Percentiles rank a stretch among this genome's conserved stretches.
These are phyloP conservation scores for Burhinus bistriatus DNA, from an alignment of 2,113 vertebrate genomes.

Conservation along the genomic window DNA sequence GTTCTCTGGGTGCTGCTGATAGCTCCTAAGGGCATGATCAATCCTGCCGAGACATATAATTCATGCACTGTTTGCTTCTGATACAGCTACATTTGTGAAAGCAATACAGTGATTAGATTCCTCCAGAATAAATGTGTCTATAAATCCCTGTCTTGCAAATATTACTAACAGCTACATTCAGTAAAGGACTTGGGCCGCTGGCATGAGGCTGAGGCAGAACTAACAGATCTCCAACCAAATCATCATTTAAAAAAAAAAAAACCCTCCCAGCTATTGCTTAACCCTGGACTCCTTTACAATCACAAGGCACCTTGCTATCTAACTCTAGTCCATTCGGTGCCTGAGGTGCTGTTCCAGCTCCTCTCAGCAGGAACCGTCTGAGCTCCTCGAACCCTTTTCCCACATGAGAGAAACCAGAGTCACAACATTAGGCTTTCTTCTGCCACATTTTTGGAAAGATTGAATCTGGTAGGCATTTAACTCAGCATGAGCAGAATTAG, in stretches of 20 bases:
- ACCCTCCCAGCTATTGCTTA: neutral
- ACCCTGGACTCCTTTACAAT: neutral
- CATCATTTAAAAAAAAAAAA: neutral
- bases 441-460: neutral
- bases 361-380: neutral
- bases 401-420: neutral
- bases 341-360: neutral
- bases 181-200: neutral
- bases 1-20: slow-evolving; percentile 51
- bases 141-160: slow-evolving; percentile 17
- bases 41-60: slow-evolving; percentile 10
- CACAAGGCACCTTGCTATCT: neutral
- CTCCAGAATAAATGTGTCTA: slow-evolving; percentile 27
- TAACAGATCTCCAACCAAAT: neutral
- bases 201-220: neutral
- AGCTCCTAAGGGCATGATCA: slow-evolving; percentile 39
- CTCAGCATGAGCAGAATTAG: neutral
- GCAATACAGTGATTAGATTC: slow-evolving; percentile 34
- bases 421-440: neutral
- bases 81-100: slow-evolving; percentile 20
- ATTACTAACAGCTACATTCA: neutral
- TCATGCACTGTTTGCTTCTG: slow-evolving; percentile 45
- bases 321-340: neutral
- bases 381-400: neutral
- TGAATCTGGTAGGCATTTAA: neutral